Evolutionary conservation across 2,113 vertebrate species (phyloP).

Genomic region (Seriola rivoliana): DNA sequence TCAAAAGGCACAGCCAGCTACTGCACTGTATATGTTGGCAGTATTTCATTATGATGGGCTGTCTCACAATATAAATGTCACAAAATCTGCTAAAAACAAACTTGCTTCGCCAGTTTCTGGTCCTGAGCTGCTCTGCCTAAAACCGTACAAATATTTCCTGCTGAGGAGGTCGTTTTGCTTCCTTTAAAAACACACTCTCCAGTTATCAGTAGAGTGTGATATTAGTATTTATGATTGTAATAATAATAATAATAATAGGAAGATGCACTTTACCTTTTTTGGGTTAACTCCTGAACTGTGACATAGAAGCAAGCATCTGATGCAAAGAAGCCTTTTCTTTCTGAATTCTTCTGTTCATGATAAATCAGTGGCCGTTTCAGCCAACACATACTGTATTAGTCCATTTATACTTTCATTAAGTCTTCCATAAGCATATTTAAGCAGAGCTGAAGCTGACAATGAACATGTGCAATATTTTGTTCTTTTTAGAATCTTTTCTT

Average conservation of each 20-base stretch:
- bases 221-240: not conserved
- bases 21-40: not conserved
- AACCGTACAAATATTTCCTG: conserved; percentile 1
- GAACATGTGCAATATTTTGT: too few relatives aligned
- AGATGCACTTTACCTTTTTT: not conserved
- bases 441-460: too few relatives aligned
- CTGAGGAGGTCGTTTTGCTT: not conserved
- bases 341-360: not conserved
- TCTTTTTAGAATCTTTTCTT: not conserved
- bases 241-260: not conserved
- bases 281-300: not conserved
- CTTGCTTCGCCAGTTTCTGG: not conserved
- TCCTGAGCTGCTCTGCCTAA: not conserved
- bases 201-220: not conserved
- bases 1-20: not conserved
- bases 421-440: too few relatives aligned
- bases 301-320: not conserved
- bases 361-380: not conserved
- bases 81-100: conserved; percentile 23
- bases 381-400: not conserved
- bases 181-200: not conserved
- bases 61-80: conserved; percentile 33
- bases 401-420: not conserved
- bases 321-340: not conserved
- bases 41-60: conserved; percentile 14